Conservation (phyloP, 2,113 vertebrate genomes). For the Amphiprion percula region DNA sequence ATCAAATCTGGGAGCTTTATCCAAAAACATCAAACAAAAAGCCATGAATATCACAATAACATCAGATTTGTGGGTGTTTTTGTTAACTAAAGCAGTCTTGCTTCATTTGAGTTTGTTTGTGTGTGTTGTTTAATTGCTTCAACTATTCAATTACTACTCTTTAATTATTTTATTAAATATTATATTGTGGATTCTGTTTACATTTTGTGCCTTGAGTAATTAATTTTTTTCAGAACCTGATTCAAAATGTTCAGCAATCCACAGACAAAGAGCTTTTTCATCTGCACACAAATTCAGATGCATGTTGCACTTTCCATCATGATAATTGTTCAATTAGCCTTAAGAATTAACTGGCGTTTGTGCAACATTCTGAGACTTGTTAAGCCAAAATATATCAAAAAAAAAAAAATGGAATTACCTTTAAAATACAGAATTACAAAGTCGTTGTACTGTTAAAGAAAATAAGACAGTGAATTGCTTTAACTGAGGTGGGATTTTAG, state of each 20-base stretch:
- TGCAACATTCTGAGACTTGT: neutral
- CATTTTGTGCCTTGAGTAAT: too few relatives aligned
- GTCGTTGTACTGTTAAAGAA: neutral
- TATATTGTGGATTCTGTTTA: too few relatives aligned
- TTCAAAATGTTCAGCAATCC: neutral
- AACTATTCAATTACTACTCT: too few relatives aligned
- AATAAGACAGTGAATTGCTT: neutral
- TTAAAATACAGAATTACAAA: neutral
- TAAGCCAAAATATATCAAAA: neutral
- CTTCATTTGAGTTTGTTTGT: neutral
- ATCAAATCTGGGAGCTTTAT: too few relatives aligned
- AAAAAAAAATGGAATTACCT: neutral
- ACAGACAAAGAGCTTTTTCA: too few relatives aligned
- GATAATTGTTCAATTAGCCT: neutral
- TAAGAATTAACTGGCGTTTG: neutral
- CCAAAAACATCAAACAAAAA: too few relatives aligned
- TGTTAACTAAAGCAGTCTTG: too few relatives aligned
- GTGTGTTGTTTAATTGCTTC: too few relatives aligned
- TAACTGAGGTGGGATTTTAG: neutral
- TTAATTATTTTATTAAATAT: too few relatives aligned
- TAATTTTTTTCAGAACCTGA: too few relatives aligned
- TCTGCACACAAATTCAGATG: neutral
- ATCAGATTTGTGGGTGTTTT: too few relatives aligned
- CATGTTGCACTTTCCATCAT: conserved; percentile 3
- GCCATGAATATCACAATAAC: too few relatives aligned